Conservation (phyloP, 2,113 vertebrate genomes). For the Perca flavescens region DNA sequence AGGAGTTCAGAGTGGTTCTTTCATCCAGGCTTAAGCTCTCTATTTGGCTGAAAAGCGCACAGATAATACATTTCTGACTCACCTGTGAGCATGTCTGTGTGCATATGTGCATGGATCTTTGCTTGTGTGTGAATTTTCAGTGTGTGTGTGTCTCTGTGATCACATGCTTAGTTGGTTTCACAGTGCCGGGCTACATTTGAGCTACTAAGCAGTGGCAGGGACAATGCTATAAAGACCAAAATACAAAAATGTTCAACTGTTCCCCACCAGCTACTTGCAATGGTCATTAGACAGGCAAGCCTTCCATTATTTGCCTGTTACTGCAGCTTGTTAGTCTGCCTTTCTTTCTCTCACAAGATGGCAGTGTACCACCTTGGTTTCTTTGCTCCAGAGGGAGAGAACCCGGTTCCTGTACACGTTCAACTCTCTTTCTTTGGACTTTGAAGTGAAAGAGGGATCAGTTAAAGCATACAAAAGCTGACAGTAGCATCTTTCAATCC, state of each 20-base stretch:
- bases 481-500: conserved; percentile 58
- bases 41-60: conserved; percentile 36
- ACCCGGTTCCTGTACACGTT: conserved; percentile 52
- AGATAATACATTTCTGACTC: conserved; percentile 63
- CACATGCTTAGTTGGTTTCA: conserved; percentile 31
- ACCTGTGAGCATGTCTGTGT: conserved; percentile 44
- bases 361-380: conserved; percentile 83
- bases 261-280: conserved; percentile 52
- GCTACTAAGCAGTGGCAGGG: conserved; percentile 24
- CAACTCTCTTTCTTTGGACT: conserved; percentile 61
- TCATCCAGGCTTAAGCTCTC: conserved; percentile 68
- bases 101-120: not conserved
- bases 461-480: conserved; percentile 64
- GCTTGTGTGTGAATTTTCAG: conserved; percentile 1
- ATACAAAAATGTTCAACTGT: conserved; percentile 47
- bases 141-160: not conserved
- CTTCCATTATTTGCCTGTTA: conserved; percentile 38
- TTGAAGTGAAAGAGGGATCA: conserved; percentile 65
- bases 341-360: conserved; percentile 83
- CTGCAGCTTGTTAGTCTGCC: conserved; percentile 42
- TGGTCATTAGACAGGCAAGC: conserved; percentile 51
- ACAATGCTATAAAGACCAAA: conserved; percentile 30
- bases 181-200: conserved; percentile 24
- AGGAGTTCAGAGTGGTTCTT: conserved; percentile 71
- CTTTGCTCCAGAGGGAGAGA: conserved; percentile 31